These are phyloP conservation scores for Cynodonichthys magdalenae DNA, from an alignment of 2,797 vertebrate genomes.

Conservation along the genomic window DNA sequence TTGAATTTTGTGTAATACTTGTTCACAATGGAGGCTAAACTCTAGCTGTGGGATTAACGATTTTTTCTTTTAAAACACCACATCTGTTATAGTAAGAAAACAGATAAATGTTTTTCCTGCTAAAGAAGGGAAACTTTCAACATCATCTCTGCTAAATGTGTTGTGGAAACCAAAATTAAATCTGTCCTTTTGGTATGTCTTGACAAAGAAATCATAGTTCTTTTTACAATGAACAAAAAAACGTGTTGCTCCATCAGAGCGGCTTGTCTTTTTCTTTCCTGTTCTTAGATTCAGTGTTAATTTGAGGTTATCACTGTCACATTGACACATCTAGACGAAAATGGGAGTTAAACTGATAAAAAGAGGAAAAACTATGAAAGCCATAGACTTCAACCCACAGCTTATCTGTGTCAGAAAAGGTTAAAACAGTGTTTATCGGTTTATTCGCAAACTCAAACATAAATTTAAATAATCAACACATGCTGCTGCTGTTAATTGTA, in stretches of 20 bases:
- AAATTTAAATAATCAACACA: conserved; percentile 44
- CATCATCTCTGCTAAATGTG: conserved; percentile 17
- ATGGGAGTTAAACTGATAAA: conserved; percentile 37
- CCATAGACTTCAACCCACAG: not conserved
- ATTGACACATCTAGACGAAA: conserved; percentile 55
- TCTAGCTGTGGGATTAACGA: too few relatives aligned
- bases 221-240: conserved; percentile 19
- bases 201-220: conserved; percentile 56
- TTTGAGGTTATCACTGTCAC: conserved; percentile 39
- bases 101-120: not conserved
- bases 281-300: conserved; percentile 36
- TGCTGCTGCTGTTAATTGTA: conserved; percentile 54
- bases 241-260: conserved; percentile 7
- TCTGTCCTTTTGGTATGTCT: conserved; percentile 37
- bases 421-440: conserved; percentile 14
- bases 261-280: conserved; percentile 24
- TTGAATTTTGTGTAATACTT: too few relatives aligned
- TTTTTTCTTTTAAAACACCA: not conserved
- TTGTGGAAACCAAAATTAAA: conserved; percentile 32
- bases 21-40: too few relatives aligned
- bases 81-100: not conserved
- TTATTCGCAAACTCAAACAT: conserved; percentile 35
- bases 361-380: conserved; percentile 1
- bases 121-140: conserved; percentile 6
- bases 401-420: not conserved